Evolutionary conservation across 2,797 vertebrate genomes (phyloP), one percentile per base, ranked within the genome.

Genomic region (Cyclopterus lumpus): DNA sequence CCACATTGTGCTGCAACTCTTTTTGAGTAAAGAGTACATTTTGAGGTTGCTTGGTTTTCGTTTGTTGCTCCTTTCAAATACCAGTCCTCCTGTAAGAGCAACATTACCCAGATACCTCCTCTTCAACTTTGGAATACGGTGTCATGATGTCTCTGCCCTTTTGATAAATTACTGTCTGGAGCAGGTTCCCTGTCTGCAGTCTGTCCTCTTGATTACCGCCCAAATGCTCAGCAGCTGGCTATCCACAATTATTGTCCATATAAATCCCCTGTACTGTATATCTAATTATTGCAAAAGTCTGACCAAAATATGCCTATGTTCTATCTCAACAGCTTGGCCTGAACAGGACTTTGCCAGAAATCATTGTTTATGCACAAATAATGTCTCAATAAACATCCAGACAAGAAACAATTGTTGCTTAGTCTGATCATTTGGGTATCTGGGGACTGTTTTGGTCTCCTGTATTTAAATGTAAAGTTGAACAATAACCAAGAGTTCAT

Each of bases 131-230:
- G 30, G 80, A 69, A 82, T 76, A 69, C 24, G 6, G 36, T 82
- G 73, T 84, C 84, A 44, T 28, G 67, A 82, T 75, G 75, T 86
- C 82, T 81, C 79, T 79, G 72, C 49, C 53, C 59, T 70, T 42
- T 65, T 91, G 91, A 93, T 88, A 34, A 89, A 91, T 88, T 71
- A 81, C 60, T 80, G 85, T 80, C 84, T 85, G 89, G 49, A 83
- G 36, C 83, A 70, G 71, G 81, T 81, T 86, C 69, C 46, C 61
- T 77, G 67, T 87, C 91, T 90, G 89, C 85, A 87, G 76, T 88
- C 65, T 79, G 74, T 91, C 85, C 65, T 78, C 68, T 44, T 85
- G 71, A 89, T 85, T 85, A 79, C 83, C 48, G 63, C 73, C 65
- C 64, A 75, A 79, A 74, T 20, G 59, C 40, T 78, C 79, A 73